Conservation (phyloP, 1,140 invertebrate species). For the Berghia stephanieae region DNA sequence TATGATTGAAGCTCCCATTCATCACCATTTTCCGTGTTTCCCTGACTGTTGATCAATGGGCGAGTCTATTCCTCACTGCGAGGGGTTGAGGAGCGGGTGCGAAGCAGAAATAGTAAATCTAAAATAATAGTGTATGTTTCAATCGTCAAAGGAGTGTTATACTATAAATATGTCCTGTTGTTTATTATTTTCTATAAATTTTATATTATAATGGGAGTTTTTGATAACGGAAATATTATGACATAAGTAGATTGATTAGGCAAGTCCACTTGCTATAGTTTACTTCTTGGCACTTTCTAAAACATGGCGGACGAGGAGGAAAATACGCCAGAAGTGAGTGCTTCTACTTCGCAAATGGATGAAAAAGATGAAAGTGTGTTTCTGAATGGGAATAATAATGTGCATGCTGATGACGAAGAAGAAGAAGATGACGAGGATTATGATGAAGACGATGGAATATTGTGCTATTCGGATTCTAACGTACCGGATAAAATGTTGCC, state of each 20-base stretch:
- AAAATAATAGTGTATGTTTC: neutral
- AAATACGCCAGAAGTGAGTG: conserved; percentile 38
- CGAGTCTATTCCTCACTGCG: too few species aligned
- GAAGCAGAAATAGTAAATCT: neutral
- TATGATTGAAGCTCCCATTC: neutral
- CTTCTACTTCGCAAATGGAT: conserved; percentile 40
- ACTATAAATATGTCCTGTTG: neutral
- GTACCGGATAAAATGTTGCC: conserved; percentile 44
- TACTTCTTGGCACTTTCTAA: neutral
- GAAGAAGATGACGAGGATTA: conserved; percentile 39
- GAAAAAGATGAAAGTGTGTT: conserved; percentile 49
- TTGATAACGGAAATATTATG: neutral
- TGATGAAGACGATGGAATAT: conserved; percentile 28
- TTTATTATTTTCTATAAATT: neutral
- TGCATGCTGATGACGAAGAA: conserved; percentile 35
- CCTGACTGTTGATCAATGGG: neutral
- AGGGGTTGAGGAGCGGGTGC: too few species aligned
- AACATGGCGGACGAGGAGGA: conserved; percentile 58
- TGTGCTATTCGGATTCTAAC: conserved; percentile 38
- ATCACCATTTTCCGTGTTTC: neutral
- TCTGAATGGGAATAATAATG: conserved; percentile 50
- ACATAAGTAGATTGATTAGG: neutral
- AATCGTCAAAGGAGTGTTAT: neutral
- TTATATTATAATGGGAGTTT: neutral
- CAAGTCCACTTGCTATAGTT: neutral